Evolutionary conservation across 2,113 vertebrate species (phyloP).

Genomic region (Apeltes quadracus): DNA sequence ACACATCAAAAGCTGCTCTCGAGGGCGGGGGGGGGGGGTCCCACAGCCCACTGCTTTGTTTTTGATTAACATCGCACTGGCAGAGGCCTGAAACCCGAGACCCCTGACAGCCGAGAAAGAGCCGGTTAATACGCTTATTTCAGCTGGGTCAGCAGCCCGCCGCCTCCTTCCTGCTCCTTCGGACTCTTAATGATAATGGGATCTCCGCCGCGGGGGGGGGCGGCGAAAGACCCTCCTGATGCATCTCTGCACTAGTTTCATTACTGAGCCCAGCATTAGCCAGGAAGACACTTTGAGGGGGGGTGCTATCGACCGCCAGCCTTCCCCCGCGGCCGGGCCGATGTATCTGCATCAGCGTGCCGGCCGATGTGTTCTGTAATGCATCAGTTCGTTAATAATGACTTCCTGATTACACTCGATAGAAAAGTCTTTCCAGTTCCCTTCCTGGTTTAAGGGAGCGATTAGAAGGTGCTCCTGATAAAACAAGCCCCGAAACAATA

Average conservation of each 20-base stretch:
- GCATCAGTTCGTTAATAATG: slow-evolving; percentile 64
- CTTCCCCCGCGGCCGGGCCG: slow-evolving; percentile 39
- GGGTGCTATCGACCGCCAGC: slow-evolving; percentile 46
- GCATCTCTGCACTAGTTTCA: slow-evolving; percentile 54
- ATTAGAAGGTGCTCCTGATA: slow-evolving; percentile 21
- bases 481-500: slow-evolving; percentile 31
- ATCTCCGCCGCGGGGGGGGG: slow-evolving; percentile 38
- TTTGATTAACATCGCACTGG: slow-evolving; percentile 76
- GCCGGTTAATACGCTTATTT: slow-evolving; percentile 68
- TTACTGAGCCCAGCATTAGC: slow-evolving; percentile 42
- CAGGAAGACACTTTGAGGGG: slow-evolving; percentile 55
- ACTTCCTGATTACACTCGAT: slow-evolving; percentile 56
- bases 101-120: slow-evolving; percentile 64
- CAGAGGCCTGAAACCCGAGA: slow-evolving; percentile 48
- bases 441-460: slow-evolving; percentile 20
- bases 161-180: slow-evolving; percentile 51
- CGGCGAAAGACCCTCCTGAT: slow-evolving; percentile 32
- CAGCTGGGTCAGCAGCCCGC: slow-evolving; percentile 73
- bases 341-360: slow-evolving; percentile 47
- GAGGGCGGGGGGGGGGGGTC: no score
- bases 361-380: slow-evolving; percentile 48
- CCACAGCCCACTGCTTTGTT: slow-evolving; percentile 58
- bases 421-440: slow-evolving; percentile 43
- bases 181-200: slow-evolving; percentile 72
- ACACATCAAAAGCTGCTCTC: slow-evolving; percentile 57